Evolutionary conservation across 2,113 vertebrate species (phyloP).

Genomic region (Origma solitaria): DNA sequence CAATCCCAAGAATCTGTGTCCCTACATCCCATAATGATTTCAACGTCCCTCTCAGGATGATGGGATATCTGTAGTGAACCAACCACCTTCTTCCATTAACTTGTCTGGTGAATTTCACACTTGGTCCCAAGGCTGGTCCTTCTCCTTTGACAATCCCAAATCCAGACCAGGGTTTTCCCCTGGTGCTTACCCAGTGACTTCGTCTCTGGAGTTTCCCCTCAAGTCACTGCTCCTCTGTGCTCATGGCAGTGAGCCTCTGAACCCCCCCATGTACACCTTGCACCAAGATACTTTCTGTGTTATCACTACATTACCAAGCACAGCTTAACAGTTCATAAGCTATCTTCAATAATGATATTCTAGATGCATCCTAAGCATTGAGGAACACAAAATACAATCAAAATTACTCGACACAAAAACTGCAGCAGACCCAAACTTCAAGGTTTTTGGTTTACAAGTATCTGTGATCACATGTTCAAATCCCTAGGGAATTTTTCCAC

Average conservation of each 20-base stretch:
- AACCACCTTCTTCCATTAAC: not conserved
- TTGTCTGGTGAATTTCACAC: not conserved
- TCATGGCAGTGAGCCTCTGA: not conserved
- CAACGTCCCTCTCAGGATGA: not conserved
- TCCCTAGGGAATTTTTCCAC: not conserved
- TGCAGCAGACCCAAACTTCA: not conserved
- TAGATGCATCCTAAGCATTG: not conserved
- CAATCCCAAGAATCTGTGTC: not conserved
- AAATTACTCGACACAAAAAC: not conserved
- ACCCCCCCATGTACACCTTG: rapidly evolving
- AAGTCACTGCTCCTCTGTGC: not conserved
- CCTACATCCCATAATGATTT: not conserved
- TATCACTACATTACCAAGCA: not conserved
- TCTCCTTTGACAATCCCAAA: not conserved
- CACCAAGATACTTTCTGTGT: not conserved
- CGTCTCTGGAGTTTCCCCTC: not conserved
- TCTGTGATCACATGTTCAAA: not conserved
- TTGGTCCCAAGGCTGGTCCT: not conserved
- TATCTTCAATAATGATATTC: not conserved
- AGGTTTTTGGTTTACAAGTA: not conserved
- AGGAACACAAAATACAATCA: not conserved
- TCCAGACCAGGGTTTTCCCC: not conserved
- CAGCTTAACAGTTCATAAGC: not conserved
- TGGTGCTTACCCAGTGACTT: not conserved
- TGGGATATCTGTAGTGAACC: not conserved